phyloP scores from a whole-genome alignment of 2,113 vertebrate genomes.

The Hydrolagus affinis region DNA sequence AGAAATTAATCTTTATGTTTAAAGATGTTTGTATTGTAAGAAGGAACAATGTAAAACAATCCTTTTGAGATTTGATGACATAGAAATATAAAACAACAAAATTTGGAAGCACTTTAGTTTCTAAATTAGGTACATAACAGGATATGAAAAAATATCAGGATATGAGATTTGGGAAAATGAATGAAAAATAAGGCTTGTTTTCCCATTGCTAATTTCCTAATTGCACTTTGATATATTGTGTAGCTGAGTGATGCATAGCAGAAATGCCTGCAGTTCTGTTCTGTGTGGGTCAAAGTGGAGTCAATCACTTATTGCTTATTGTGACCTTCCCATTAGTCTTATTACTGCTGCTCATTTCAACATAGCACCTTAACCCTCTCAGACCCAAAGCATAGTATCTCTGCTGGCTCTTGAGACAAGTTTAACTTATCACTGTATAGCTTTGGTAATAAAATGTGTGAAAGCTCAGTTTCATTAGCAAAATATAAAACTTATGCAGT shows the following conservation, averaged over 20 bases:
- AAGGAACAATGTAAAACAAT: background rate
- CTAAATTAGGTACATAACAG: constrained; percentile 7
- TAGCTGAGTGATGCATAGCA: constrained; percentile 31
- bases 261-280: constrained; percentile 24
- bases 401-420: too few relatives aligned
- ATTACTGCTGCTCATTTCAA: constrained; percentile 26
- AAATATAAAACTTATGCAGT: too few relatives aligned
- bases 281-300: constrained; percentile 18
- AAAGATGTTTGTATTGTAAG: background rate
- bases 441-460: too few relatives aligned
- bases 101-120: background rate
- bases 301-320: constrained; percentile 26
- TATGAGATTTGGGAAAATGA: too few relatives aligned
- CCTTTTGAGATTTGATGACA: background rate
- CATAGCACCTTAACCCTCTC: constrained; percentile 16
- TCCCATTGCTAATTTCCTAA: constrained; percentile 31
- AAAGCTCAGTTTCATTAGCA: too few relatives aligned
- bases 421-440: too few relatives aligned
- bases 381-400: background rate
- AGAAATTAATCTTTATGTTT: background rate
- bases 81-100: background rate
- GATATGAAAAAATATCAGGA: constrained; percentile 4
- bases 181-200: background rate
- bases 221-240: constrained; percentile 32
- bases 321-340: constrained; percentile 28